Evolutionary conservation across 2,113 vertebrate species (phyloP), one percentile per base, ranked within the genome.

Genomic region (Neoarius graeffei): DNA sequence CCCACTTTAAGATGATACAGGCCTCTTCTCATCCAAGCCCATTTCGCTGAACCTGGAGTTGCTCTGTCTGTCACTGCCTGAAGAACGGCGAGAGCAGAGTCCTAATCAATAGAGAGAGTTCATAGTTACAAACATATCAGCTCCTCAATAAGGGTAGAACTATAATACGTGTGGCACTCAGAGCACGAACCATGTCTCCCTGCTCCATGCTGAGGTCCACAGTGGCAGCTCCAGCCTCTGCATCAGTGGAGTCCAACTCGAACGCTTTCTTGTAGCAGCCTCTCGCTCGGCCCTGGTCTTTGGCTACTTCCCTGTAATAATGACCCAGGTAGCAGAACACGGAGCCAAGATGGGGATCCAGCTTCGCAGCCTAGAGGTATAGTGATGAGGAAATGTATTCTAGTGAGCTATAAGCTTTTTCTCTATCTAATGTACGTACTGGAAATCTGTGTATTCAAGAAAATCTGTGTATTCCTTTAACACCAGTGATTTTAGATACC

Each of bases 231-330:
- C 98, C 98, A 82, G 98, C 96, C 87, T 98, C 97, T 8, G 91
- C 94, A 92, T 99, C 96, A 0, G 88, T 89, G 81, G 89, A 90
- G 91, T 99, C 96, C 90, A 99, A 90, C 66, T 99, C 97, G 93
- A 99, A 99, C n/a, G 98, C 98, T 92, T 96, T 98, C 92, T 95
- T 97, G 90, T 97, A 99, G 92, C 98, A 99, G 25, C 98, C 98
- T 35, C 96, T 95, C 83, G 98, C 97, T 94, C 98, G 95, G 56
- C 84, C 96, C 90, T 69, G 95, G 92, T 99, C 98, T 88, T 93
- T 95, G 73, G 92, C 96, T 74, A 98, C 88, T 71, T 97, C 96
- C 89, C 94, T 95, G 91, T 99, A 99, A 93, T 97, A 99, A 92
- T 97, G 96, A 19, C 98, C 98, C 85, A 99, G 94, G 92, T 96